Base-by-base conservation (phyloP, 1,140 invertebrate genomes). In the Tyrophagus putrescentiae region DNA sequence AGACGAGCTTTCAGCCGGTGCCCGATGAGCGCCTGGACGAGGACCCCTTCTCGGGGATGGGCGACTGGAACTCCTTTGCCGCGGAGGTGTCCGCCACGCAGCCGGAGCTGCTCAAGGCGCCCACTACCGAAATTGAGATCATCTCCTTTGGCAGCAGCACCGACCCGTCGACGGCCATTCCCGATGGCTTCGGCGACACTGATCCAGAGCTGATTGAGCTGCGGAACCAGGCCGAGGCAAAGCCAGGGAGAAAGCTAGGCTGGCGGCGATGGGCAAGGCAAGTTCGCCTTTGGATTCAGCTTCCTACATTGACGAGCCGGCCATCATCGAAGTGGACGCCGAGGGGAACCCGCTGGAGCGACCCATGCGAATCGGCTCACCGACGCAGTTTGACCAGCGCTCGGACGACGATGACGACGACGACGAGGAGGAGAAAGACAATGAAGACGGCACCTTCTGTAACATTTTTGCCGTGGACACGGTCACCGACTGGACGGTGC, bases 1-100 rank as follows among this genome's bases (percentile, higher is more conserved):
- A n/a, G n/a, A n/a, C n/a, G n/a, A n/a, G n/a, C n/a, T n/a, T n/a
- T n/a, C n/a, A n/a, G 89, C 79, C 82, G 0, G 75, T 85, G 1
- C 74, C 93, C n/a, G 84, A 90, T 74, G 93, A 93, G 73, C 88
- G 88, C 0, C 93, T 88, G 88, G 13, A 41, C 4, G 56, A 57
- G 18, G 31, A 13, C 27, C 32, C 28, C 23, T 29, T 33, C 44
- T 29, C 27, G 16, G 11, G 9, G 16, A 60, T 57, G 58, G 18
- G 9, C 13, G 28, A 27, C 41, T 42, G 32, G 33, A 45, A 41
- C 29, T 52, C 33, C 23, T 32, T 54, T 32, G 6, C 52, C 13
- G 25, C 7, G 45, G 60, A 59, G 60, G 56, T 39, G 53, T 31
- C 11, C 60, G 34, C 29, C 33, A 42, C 29, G 39, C 16, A 1